Evolutionary conservation across 2,888 invertebrate genomes (phyloP).

Genomic region (Acanthosepion esculentum): DNA sequence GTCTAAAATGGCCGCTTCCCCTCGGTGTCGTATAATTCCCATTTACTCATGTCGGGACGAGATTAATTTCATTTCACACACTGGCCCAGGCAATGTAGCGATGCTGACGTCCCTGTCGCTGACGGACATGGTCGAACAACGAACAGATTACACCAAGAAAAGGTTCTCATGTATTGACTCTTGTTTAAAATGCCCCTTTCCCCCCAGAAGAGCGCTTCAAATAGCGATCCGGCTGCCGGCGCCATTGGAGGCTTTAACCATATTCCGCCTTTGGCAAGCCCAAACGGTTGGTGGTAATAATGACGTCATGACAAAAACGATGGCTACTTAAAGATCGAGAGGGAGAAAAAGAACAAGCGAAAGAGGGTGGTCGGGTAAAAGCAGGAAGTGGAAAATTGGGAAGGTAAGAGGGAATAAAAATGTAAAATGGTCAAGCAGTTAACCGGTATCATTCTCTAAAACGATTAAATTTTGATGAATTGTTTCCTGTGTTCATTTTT

Average conservation of each 20-base stretch:
- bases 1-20: not conserved
- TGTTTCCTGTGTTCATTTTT: not conserved
- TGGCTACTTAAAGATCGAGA: not conserved
- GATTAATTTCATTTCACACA: conserved; percentile 11
- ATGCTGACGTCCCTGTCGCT: conserved; percentile 4
- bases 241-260: not conserved
- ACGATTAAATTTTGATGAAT: not conserved
- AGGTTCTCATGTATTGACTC: conserved; percentile 8
- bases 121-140: not conserved
- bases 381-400: not conserved
- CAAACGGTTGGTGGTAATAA: conserved; percentile 33
- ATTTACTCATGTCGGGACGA: not conserved
- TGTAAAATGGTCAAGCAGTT: not conserved
- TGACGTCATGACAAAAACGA: not conserved
- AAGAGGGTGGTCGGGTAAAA: not conserved
- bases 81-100: too few relatives aligned
- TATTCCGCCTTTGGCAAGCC: not conserved
- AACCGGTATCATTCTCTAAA: not conserved
- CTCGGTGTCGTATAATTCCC: not conserved
- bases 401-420: not conserved
- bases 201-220: not conserved
- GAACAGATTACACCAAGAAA: not conserved
- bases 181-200: not conserved
- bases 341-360: not conserved
- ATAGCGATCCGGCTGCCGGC: not conserved